Evolutionary conservation across 2,113 vertebrate genomes (phyloP), one percentile per base, ranked within the genome.

Genomic region (Deroptyus accipitrinus): DNA sequence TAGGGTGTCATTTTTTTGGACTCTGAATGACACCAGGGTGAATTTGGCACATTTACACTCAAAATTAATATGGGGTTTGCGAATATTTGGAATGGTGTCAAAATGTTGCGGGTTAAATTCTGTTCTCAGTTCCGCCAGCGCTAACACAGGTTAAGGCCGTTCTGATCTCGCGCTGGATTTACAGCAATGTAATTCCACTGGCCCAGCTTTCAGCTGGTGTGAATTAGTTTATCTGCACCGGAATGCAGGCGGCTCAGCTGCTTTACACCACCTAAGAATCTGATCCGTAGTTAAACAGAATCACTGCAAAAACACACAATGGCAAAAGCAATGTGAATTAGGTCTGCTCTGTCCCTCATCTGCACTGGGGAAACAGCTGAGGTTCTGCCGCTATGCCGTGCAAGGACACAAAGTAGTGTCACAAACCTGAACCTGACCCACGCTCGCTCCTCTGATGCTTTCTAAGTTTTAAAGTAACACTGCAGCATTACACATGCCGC

Each of bases 11-110:
- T 96, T 95, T 95, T 96, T 94, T 92, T 92, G 35, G 81, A 67
- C 80, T 94, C 94, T 85, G 91, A 95, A 87, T 96, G 96, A 96
- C 95, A 96, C 92, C 76, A 90, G 90, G 90, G 96, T 95, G 93
- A 96, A 96, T 95, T 96, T 96, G 93, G 94, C 93, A 96, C 94
- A 94, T 96, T 97, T 96, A 95, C 96, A 96, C 96, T 97, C 92
- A 93, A 97, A 96, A 96, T 95, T 95, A 97, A 95, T 96, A 95
- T 35, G 51, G 92, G 70, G 61, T 93, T 94, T 94, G 95, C 44
- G 2, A 92, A 96, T 94, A 95, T 95, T 96, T 97, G 95, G 94
- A 96, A 95, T 18, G 17, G 91, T 92, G 96, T 96, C 96, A 97
- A 96, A 96, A 94, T 83, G 95, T 94, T 94, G 95, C 49, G 92